Base-by-base conservation (phyloP, 2,797 vertebrate genomes). In the Sebastiscus tertius region DNA sequence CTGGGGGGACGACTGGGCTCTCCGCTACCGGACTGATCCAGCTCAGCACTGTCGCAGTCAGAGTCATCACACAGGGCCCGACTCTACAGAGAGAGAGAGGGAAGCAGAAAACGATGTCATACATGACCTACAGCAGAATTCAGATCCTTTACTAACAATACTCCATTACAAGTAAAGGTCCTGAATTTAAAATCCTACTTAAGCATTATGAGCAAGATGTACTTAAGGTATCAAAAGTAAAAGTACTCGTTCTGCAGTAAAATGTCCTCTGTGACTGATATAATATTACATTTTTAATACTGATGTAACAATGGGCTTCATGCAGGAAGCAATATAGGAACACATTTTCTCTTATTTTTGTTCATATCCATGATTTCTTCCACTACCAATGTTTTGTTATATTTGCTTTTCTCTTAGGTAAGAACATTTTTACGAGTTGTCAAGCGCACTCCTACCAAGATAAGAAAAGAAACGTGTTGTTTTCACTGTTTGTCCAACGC, bases 21-120 rank as follows among this genome's bases (percentile, higher is more conserved):
- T 39, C 96, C 95, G 7, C 97, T 97, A 79, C 97, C 97, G 31
- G 97, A 96, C 93, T 97, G 97, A 83, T 98, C 97, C 66, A 98
- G 91, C 91, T 98, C 97, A 0, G 96, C 96, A 5, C 97, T 98
- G 96, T 98, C 98, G 33, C 97, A 98, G 94, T 98, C 98, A 0
- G 97, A 99, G 85, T 98, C 98, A 70, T 98, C 97, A 13, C 95
- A 96, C 83, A 96, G 77, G 8, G 89, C 91, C 36, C 94, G 95
- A 55, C 88, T 94, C 96, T 96, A 70, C 27, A 69, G 72, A 85
- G 10, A 79, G 58, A 82, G 34, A 29, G 16, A 42, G 22, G 5
- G 73, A 7, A 64, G 20, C n/a, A 31, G 27, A 65, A 31, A 72
- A 18, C 20, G 3, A 59, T 64, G 69, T 72, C 42, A 73, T 7